Base-by-base conservation (phyloP, 2,888 invertebrate genomes). In the Parnassius smintheus region DNA sequence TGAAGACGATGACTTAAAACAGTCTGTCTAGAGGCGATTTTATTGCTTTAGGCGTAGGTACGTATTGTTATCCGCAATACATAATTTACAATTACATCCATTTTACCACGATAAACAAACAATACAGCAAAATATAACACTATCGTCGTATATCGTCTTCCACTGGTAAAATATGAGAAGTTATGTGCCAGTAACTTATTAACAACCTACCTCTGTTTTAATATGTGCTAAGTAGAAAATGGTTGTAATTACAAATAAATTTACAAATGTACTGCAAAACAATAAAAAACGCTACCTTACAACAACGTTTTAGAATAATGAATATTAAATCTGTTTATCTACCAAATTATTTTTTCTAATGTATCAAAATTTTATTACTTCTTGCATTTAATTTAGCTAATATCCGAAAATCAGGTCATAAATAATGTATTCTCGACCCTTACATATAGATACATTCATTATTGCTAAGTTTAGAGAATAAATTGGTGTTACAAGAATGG, bases 341-440 rank as follows among this genome's bases (percentile, higher is more conserved):
- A 80, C 75, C 68, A 59, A 73, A 71, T 73, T 66, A 56, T 66
- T 70, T 68, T 71, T 75, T 78, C 77, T 76, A 77, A 80, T 68
- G 85, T 87, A 87, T 86, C 84, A 86, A 86, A 87, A 85, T 78
- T 79, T 83, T 59, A 51, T 65, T 67, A 66, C 63, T 65, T 67
- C 66, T 67, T 70, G 52, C 45, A 54, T 56, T 70, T 72, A 59
- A 64, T 71, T 72, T 74, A 72, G 64, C 73, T 73, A 72, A 70
- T 69, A 68, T 71, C 68, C 66, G 65, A 68, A 71, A 72, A 70
- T 63, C 59, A 71, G 72, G 73, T 70, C 73, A 70, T 76, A 74
- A 75, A 74, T 75, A 75, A 71, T 67, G 62, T 68, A 69, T 68
- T 70, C 67, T 71, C 65, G 72, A 74, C 72, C 73, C 69, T 69